phyloP scores from a whole-genome alignment of 2,888 invertebrate genomes.

The Trissoscelio sp. region DNA sequence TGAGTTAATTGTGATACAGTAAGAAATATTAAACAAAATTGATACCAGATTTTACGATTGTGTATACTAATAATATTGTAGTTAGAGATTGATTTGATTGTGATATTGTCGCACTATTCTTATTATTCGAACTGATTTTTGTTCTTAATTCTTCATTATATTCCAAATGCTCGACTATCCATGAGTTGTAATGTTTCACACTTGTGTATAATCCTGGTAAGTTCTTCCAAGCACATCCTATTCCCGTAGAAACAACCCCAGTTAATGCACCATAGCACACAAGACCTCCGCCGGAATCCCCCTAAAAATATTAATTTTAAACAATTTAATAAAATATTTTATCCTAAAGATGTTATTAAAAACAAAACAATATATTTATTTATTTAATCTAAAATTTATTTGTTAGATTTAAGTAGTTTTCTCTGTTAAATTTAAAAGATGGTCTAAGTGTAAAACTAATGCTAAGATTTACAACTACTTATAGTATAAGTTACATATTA shows the following conservation, averaged over 20 bases:
- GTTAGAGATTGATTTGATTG: neutral
- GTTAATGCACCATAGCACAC: conserved; percentile 74
- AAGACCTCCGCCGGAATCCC: conserved; percentile 81
- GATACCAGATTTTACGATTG: too few relatives aligned
- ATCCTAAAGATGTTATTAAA: neutral
- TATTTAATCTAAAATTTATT: too few relatives aligned
- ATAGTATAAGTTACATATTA: too few relatives aligned
- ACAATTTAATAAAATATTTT: neutral
- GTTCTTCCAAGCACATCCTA: conserved; percentile 76
- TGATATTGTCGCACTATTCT: neutral
- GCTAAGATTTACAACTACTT: too few relatives aligned
- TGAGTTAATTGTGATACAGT: too few relatives aligned
- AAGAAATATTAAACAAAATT: too few relatives aligned
- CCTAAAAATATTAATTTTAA: conserved; percentile 72
- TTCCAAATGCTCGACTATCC: conserved; percentile 71
- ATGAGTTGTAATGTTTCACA: conserved; percentile 72
- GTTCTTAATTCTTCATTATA: neutral
- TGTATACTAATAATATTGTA: too few relatives aligned
- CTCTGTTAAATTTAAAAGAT: too few relatives aligned
- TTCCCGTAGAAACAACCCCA: conserved; percentile 79
- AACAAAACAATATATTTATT: too few relatives aligned
- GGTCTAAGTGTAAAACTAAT: too few relatives aligned
- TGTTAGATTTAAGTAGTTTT: too few relatives aligned
- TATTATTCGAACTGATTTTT: too few relatives aligned
- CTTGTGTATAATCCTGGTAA: conserved; percentile 78